Base-by-base conservation (phyloP, 2,888 invertebrate species). In the Idaea dimidiata region DNA sequence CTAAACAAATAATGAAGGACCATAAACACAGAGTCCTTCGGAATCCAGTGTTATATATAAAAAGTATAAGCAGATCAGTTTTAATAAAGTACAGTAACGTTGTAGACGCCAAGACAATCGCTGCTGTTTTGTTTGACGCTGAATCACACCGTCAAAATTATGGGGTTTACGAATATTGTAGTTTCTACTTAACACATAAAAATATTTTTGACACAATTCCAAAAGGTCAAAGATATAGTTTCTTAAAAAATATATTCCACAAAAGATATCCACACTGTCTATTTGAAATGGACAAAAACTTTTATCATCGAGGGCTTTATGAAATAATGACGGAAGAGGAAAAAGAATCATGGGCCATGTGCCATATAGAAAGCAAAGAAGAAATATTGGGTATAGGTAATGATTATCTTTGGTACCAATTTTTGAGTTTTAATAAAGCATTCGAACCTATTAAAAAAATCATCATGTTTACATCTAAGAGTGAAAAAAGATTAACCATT, bases 401-500 rank as follows among this genome's bases (percentile, higher is more conserved):
- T 43, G 78, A 82, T 66, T 87, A 76, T 63, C 57, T 68, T 6
- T 88, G 83, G 84, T 88, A 83, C 61, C 69, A 78, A 65, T 87
- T 80, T 72, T 71, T 87, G 0, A 77, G 63, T n/a, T 88, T 80
- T 62, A 73, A 78, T 17, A 76, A 72, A 57, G 78, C 87, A 53
- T 81, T 86, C 56, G 61, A 57, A 31, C 76, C 74, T 63, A 76
- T 88, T 4, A 82, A 82, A 62, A 79, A 78, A 59, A 67, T 70
- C 10, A 72, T 86, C 24, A 66, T 68, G 53, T 67, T 72, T 6
- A 78, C 82, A 53, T 65, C 69, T 31, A 77, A 81, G 59, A 59
- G 66, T 2, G 55, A 58, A 1, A 78, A 67, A 60, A 76, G 87
- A 55, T 63, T 66, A n/a, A 69, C 78, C 5, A 75, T 87, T 61